Base-by-base conservation (phyloP, 2,888 invertebrate genomes). In the Epirrita christyi region DNA sequence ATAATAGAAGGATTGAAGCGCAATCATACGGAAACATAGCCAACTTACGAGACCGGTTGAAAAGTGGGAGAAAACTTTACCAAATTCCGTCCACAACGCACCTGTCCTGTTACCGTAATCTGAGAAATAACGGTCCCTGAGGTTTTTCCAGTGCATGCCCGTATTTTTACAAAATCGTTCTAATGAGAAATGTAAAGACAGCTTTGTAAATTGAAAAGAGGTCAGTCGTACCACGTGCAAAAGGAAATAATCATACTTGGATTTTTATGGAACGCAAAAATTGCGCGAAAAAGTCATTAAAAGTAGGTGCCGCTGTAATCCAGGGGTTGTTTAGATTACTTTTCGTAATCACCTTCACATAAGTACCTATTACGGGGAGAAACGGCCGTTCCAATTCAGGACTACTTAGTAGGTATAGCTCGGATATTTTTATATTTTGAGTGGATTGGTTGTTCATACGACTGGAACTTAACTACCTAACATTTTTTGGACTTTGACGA, bases 321-420 rank as follows among this genome's bases (percentile, higher is more conserved):
- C 59, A 54, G 43, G 59, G 59, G 55, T 59, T 59, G 59, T 59
- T 59, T 55, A 47, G 59, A 59, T 59, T 59, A 59, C 55, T 59
- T 57, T 59, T 59, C 43, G 44, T 59, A 59, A 59, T 59, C 55
- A 51, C 59, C 55, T 40, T 44, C 54, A 47, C 59, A 59, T 55
- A 55, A 59, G 54, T 55, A 59, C n/a, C n/a, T n/a, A n/a, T 51
- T 29, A 47, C 27, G 43, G 54, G 45, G 15, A 21, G 40, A 55
- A 59, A 55, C 48, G 44, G 47, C 40, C 48, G 49, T 45, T 43
- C 21, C 34, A 58, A 47, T 54, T 54, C 38, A 28, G 37, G 8
- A 13, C n/a, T n/a, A n/a, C n/a, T n/a, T n/a, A n/a, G 10, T 38
- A 49, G 37, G 37, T 40, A 37, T 9, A 38, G 41, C 44, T 27